phyloP scores from a whole-genome alignment of 1,140 invertebrate species.

The Steinernema feltiae region DNA sequence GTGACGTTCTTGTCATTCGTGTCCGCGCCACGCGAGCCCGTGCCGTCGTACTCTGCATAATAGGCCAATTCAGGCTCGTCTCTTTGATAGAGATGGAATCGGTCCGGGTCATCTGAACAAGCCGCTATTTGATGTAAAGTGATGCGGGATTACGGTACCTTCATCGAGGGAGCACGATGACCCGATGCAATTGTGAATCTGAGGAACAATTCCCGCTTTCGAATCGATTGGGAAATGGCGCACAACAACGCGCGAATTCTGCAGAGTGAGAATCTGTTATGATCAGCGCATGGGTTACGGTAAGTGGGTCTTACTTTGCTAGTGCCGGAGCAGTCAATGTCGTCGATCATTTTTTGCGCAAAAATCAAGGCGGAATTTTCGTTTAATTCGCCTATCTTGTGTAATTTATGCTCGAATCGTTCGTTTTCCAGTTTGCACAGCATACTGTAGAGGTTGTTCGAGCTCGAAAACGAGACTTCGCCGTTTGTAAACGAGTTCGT shows the following conservation, averaged over 20 bases:
- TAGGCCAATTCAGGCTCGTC: background rate
- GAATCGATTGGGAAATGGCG: background rate
- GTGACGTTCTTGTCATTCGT: background rate
- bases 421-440: slow-evolving; percentile 2
- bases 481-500: background rate
- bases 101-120: background rate
- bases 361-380: background rate
- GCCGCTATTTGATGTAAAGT: background rate
- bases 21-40: background rate
- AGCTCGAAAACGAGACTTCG: background rate
- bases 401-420: background rate
- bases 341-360: background rate
- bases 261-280: background rate
- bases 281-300: background rate
- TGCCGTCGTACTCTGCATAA: background rate
- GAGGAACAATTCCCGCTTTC: background rate
- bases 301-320: background rate
- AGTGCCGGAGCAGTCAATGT: background rate
- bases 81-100: background rate
- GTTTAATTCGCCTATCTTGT: background rate
- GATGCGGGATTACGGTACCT: background rate
- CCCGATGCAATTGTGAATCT: background rate
- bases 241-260: background rate
- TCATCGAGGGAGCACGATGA: background rate
- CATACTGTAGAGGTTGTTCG: slow-evolving; percentile 1